Evolutionary conservation across 2,888 invertebrate species (phyloP).

Genomic region (Sinelater perroti): DNA sequence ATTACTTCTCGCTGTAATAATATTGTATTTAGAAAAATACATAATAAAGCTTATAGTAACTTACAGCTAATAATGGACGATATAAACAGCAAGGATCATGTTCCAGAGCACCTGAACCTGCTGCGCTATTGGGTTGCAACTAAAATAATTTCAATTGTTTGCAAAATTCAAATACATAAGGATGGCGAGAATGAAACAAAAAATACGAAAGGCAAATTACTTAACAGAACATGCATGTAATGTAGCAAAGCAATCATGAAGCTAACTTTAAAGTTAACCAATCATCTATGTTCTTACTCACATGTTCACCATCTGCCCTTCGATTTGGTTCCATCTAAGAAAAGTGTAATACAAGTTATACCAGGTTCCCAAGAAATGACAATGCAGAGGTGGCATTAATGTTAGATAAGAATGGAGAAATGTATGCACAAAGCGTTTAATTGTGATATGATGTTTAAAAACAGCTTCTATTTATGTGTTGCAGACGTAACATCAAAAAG

Average conservation of each 20-base stretch:
- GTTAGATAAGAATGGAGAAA: neutral
- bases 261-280: slow-evolving; percentile 2
- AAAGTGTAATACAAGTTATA: slow-evolving; percentile 46
- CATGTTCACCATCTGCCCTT: slow-evolving; percentile 82
- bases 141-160: slow-evolving; percentile 58
- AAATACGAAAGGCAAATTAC: slow-evolving; percentile 25
- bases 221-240: slow-evolving; percentile 20
- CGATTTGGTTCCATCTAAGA: slow-evolving; percentile 85
- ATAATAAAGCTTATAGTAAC: slow-evolving; percentile 32
- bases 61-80: slow-evolving; percentile 69
- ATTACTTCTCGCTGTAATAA: slow-evolving; percentile 65
- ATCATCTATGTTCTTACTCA: slow-evolving; percentile 65
- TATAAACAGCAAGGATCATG: slow-evolving; percentile 95
- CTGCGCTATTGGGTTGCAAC: slow-evolving; percentile 94
- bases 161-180: neutral
- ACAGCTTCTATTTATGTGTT: neutral
- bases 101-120: slow-evolving; percentile 95
- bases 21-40: slow-evolving; percentile 25
- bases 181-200: neutral
- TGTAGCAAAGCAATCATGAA: slow-evolving; percentile 11
- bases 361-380: slow-evolving; percentile 23
- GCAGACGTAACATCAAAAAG: neutral
- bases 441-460: neutral
- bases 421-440: slow-evolving; percentile 17
- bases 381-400: neutral